Base-by-base conservation (phyloP, 2,888 invertebrate genomes). In the Agelastica alni region DNA sequence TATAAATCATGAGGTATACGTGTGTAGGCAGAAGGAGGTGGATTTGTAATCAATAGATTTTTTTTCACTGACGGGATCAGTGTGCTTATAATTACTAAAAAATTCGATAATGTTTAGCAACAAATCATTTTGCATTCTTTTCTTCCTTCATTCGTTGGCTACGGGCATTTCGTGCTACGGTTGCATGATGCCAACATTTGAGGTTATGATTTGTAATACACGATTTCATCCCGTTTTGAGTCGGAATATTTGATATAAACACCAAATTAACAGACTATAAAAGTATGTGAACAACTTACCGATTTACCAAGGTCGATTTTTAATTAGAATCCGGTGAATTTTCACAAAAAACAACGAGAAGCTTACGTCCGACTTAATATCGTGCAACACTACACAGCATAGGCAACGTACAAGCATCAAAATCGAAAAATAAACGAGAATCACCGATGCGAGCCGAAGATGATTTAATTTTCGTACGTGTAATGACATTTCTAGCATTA, bases 321-420 rank as follows among this genome's bases (percentile, higher is more conserved):
- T 3, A 16, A 4, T 1, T 14, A 6, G n/a, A 10, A 31, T 32
- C 44, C 9, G n/a, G 9, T 44, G 13, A 13, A 37, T 39, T 39
- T 48, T 30, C n/a, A 9, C 48, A 37, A 30, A 14, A 44, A 53
- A 48, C 30, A 14, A 14, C 32, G 22, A 53, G 6, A 18, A 16
- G 28, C n/a, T 44, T 61, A 71, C 69, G 69, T 51, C 55, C 56
- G 70, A 73, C 73, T 72, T 58, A 54, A 55, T 64, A 67, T 72
- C 74, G 62, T 49, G 52, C 56, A 58, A 58, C 65, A 53, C 43
- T 64, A 64, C 62, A 63, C 62, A 60, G 59, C 60, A 58, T 56
- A 58, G 61, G 49, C 59, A 59, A 51, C 47, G 41, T 43, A 34
- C 14, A 48, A 26, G 53, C 51, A 30, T 20, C 31, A 22, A 17